Conservation (phyloP, 2,113 vertebrate genomes). For the Protobothrops mucrosquamatus region DNA sequence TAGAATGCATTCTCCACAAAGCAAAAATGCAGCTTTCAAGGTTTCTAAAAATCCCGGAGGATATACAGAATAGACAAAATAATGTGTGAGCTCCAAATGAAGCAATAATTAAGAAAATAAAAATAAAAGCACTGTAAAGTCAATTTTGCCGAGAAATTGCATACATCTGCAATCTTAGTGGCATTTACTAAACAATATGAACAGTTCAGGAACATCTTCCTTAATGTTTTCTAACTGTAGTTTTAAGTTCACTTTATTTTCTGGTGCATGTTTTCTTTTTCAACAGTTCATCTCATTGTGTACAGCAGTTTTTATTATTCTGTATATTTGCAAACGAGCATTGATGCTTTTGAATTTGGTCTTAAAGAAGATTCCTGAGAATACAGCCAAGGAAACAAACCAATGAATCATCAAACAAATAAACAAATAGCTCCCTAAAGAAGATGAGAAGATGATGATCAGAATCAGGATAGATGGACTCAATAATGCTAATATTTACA, state of each 20-base stretch:
- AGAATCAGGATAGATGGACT: neutral
- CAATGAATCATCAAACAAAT: neutral
- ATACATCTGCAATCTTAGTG: conserved; percentile 21
- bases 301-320: neutral
- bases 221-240: neutral
- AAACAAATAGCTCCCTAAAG: neutral
- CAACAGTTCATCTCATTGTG: neutral
- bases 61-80: conserved; percentile 44
- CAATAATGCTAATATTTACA: neutral
- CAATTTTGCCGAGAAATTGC: conserved; percentile 24
- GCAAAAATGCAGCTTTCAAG: conserved; percentile 59
- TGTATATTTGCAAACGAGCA: neutral
- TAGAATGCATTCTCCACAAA: conserved; percentile 63
- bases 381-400: neutral
- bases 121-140: neutral
- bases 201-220: conserved; percentile 3
- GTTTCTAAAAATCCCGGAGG: conserved; percentile 60
- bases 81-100: conserved; percentile 25
- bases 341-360: neutral
- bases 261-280: neutral
- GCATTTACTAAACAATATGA: conserved; percentile 19
- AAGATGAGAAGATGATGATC: neutral
- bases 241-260: neutral
- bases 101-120: conserved; percentile 19
- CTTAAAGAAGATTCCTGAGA: neutral